Percentiles rank a stretch among this genome's conserved stretches.
These are phyloP conservation scores for Pristionchus exspectatus DNA, from an alignment of 2,888 invertebrate genomes.

Conservation along the genomic window DNA sequence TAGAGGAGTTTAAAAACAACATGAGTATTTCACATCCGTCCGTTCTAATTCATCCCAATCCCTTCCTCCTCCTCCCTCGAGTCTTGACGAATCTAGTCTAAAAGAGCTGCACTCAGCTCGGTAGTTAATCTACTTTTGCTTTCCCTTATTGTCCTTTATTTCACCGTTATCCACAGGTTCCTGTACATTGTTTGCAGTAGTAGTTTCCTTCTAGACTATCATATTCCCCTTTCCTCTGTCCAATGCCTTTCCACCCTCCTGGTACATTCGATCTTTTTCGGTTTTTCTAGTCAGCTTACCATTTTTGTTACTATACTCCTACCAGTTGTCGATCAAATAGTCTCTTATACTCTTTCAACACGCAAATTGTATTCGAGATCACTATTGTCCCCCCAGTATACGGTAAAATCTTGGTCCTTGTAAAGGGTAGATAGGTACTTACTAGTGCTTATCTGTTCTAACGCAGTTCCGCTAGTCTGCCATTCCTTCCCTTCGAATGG, in stretches of 20 bases:
- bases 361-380: constrained; percentile 21
- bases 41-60: constrained; percentile 27
- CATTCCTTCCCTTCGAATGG: constrained; percentile 20
- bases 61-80: constrained; percentile 51
- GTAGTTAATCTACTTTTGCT: neutral
- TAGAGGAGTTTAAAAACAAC: constrained; percentile 60
- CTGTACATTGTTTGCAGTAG: constrained; percentile 37
- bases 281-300: constrained; percentile 51
- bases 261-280: constrained; percentile 48
- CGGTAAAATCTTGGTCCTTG: constrained; percentile 1
- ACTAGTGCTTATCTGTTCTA: constrained; percentile 16
- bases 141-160: neutral
- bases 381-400: neutral
- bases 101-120: constrained; percentile 49
- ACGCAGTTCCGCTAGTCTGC: constrained; percentile 40
- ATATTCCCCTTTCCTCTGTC: neutral
- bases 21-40: constrained; percentile 25
- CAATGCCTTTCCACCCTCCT: constrained; percentile 43
- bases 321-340: constrained; percentile 5
- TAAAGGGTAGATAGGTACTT: constrained; percentile 22
- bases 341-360: constrained; percentile 21
- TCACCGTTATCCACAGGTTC: neutral
- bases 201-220: constrained; percentile 22
- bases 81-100: constrained; percentile 14
- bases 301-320: neutral